Evolutionary conservation across 2,888 invertebrate species (phyloP), one percentile per base, ranked within the genome.

Genomic region (Agrochola circellaris): DNA sequence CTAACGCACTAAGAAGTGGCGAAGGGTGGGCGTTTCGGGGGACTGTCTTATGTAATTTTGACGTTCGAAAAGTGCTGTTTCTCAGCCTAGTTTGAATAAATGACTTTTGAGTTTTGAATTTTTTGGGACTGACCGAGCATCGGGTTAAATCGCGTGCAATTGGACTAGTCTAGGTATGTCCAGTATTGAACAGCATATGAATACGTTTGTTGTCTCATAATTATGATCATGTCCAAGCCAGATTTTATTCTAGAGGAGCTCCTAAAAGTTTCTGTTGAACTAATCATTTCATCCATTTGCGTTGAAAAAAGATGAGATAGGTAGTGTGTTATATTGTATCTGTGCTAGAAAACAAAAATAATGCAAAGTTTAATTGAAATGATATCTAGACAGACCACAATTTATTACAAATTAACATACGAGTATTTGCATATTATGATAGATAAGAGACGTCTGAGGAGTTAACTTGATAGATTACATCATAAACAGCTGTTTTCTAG

Each of bases 391-490:
- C 75, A 48, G 58, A 20, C 8, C 15, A 51, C 20, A 68, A 81
- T 84, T 64, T 82, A 80, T 84, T 64, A 60, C 42, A 30, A 45
- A 84, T 72, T 82, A 75, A 84, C 60, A 60, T 56, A 51, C 0
- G 17, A 75, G 13, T 84, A 56, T 81, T 80, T 71, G 30, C 56
- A 69, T 84, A 54, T 70, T 77, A 85, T 61, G 71, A 70, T 77
- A 74, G 71, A 85, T 83, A 85, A 82, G 85, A 74, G 8, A 61
- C 26, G 34, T 62, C 23, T 69, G 20, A 61, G 15, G 70, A 76
- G 73, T 54, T 77, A 77, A 72, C 54, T 85, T 83, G 61, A 82
- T 82, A 62, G 58, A 85, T 85, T 72, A 74, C 77, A 48, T 82
- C 82, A 85, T 82, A 62, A 83, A 69, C 83, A 82, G 56, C 58